These are phyloP conservation scores for Calcarius lapponicus DNA, from an alignment of 2,797 vertebrate species.

Conservation along the genomic window DNA sequence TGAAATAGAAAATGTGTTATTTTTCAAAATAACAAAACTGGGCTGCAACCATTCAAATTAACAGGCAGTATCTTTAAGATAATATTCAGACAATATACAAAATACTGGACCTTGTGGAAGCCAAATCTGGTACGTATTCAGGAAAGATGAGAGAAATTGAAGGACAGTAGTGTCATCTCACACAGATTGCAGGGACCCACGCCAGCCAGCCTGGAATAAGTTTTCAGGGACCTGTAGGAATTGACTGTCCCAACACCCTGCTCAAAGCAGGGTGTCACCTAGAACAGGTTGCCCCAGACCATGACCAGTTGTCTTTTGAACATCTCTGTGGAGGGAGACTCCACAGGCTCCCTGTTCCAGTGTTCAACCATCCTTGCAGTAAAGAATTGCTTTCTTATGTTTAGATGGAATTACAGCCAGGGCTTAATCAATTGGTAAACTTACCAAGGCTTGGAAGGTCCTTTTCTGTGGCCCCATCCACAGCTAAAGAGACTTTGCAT, in stretches of 20 bases:
- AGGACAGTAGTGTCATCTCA: not conserved
- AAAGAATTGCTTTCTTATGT: not conserved
- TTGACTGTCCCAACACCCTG: not conserved
- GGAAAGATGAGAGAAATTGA: not conserved
- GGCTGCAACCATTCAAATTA: not conserved
- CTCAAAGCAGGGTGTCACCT: not conserved
- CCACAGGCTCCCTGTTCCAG: not conserved
- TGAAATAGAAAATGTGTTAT: not conserved
- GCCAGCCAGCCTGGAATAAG: not conserved
- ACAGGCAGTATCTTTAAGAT: not conserved
- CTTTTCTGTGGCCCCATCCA: not conserved
- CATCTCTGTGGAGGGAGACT: not conserved
- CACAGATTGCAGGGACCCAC: fast-evolving
- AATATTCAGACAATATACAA: not conserved
- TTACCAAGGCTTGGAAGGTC: not conserved
- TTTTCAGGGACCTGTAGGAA: not conserved
- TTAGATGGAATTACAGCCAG: not conserved
- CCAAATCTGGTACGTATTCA: not conserved
- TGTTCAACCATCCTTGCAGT: not conserved
- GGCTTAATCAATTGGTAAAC: not conserved
- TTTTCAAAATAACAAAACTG: not conserved
- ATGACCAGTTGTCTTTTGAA: not conserved
- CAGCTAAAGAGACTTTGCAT: not conserved
- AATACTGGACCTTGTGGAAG: not conserved
- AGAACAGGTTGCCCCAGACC: not conserved